Base-by-base conservation (phyloP, 2,888 invertebrate species). In the Boloria selene region DNA sequence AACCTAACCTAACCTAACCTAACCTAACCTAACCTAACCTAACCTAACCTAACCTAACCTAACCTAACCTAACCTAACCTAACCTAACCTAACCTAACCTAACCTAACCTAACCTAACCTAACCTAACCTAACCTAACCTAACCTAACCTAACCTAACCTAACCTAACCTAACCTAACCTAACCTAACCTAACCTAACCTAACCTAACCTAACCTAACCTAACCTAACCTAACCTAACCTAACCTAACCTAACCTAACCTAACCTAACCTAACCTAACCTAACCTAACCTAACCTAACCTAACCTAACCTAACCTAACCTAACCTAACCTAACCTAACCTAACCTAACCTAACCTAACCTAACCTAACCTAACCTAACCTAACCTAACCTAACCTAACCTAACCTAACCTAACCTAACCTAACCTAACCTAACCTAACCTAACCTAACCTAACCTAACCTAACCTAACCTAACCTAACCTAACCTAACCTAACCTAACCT, bases 1-100 rank as follows among this genome's bases (percentile, higher is more conserved):
- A 69, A 69, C 66, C 61, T n/a, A n/a, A 67, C 38, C 58, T 42
- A 42, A 58, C 38, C 58, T 42, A 42, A 66, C 63, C n/a, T n/a
- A 56, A n/a, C 58, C 47, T 58, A 58, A 58, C 58, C 58, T 58
- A 58, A 58, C 58, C 58, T 58, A 58, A 58, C 58, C 54, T 54
- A 54, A 54, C 54, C 54, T 54, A 54, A 65, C n/a, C n/a, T n/a
- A n/a, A n/a, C n/a, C n/a, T n/a, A n/a, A n/a, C n/a, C n/a, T n/a
- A n/a, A n/a, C n/a, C n/a, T 38, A 16, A 54, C 54, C 54, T 54
- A 54, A 54, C 54, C 54, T 54, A 54, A n/a, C n/a, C 53, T 26
- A 26, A 54, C 54, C 54, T 54, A 54, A 54, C 54, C 54, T 54
- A 54, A 54, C 54, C 54, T 54, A 54, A 54, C 54, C 54, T 54